These are phyloP conservation scores for Amblyopsis rosae DNA, from an alignment of 2,113 vertebrate species.

Conservation along the genomic window DNA sequence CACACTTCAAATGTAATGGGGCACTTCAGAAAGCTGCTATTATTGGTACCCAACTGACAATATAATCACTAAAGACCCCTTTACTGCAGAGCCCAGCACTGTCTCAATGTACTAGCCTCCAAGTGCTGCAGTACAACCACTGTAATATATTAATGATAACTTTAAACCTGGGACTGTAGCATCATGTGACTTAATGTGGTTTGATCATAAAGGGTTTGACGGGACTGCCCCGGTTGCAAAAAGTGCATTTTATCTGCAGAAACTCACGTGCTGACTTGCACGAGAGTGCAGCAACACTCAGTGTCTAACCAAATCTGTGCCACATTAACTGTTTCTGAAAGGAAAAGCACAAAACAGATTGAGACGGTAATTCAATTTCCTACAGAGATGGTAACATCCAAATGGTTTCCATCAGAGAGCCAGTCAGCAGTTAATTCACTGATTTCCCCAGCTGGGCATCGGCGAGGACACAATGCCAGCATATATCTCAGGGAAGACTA, in stretches of 20 bases:
- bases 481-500: conserved; percentile 1
- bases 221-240: neutral
- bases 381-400: conserved; percentile 51
- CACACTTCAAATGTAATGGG: conserved; percentile 54
- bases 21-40: conserved; percentile 42
- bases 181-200: conserved; percentile 32
- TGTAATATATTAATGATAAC: conserved; percentile 8
- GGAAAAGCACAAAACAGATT: conserved; percentile 49
- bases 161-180: neutral
- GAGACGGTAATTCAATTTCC: conserved; percentile 70
- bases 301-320: conserved; percentile 5
- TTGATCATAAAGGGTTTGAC: conserved; percentile 15
- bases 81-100: conserved; percentile 38
- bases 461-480: conserved; percentile 29
- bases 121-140: conserved; percentile 6
- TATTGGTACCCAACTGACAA: conserved; percentile 47
- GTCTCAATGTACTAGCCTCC: conserved; percentile 18
- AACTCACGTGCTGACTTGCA: conserved; percentile 5
- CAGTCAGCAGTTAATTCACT: conserved; percentile 64
- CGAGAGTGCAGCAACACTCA: neutral
- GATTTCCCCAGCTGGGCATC: conserved; percentile 69
- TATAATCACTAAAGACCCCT: conserved; percentile 44
- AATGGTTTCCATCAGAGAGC: conserved; percentile 66
- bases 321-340: neutral
- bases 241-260: neutral